phyloP scores from a whole-genome alignment of 2,113 vertebrate species.

The Rhea pennata region DNA sequence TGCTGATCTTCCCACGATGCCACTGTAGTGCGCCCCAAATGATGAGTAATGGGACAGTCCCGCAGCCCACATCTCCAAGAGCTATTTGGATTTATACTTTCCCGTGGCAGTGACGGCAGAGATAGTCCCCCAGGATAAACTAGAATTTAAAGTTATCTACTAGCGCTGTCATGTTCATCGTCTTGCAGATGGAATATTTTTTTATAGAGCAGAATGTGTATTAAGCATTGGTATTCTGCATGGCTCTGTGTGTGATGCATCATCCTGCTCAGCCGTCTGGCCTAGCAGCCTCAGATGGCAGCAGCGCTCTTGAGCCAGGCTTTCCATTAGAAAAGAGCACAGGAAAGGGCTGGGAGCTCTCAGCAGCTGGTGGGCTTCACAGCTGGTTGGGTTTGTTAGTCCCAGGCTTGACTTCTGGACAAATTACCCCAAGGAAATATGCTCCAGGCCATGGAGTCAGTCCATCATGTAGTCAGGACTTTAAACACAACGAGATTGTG shows the following conservation, averaged over 20 bases:
- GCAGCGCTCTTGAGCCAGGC: not conserved
- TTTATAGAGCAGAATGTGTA: not conserved
- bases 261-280: not conserved
- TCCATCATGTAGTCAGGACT: not conserved
- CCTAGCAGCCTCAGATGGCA: not conserved
- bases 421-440: fast-evolving
- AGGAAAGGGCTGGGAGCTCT: not conserved
- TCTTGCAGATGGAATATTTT: not conserved
- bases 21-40: fast-evolving
- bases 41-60: fast-evolving
- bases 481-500: fast-evolving
- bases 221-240: not conserved
- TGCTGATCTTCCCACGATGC: not conserved
- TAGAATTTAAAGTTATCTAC: not conserved
- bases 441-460: not conserved
- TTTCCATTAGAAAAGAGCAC: not conserved
- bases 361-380: not conserved
- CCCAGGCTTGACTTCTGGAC: not conserved
- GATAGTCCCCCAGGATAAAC: not conserved
- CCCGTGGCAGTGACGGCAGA: not conserved
- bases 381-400: not conserved
- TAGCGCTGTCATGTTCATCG: not conserved
- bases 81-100: not conserved
- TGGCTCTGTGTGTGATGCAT: fast-evolving
- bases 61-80: fast-evolving